Conservation (phyloP, 2,888 invertebrate genomes). For the Tachina grossa region DNA sequence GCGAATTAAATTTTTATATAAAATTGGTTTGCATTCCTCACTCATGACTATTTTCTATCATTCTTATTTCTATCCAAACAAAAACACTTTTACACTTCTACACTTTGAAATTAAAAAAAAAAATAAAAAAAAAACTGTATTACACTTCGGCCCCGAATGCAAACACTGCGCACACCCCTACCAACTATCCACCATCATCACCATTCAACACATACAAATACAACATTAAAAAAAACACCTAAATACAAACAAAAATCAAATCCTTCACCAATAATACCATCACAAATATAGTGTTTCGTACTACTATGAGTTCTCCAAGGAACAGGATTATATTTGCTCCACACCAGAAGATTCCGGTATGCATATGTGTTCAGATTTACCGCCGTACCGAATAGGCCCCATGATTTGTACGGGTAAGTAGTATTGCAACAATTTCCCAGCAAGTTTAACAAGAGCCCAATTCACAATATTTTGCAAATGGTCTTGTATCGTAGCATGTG, state of each 20-base stretch:
- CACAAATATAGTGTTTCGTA: conserved; percentile 86
- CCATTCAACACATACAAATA: conserved; percentile 17
- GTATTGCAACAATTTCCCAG: background rate
- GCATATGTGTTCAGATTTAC: conserved; percentile 94
- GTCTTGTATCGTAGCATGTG: too few species aligned
- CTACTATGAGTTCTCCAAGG: conserved; percentile 94
- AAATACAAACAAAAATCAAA: conserved; percentile 43
- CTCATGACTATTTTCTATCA: conserved; percentile 57
- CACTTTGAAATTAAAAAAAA: conserved; percentile 6
- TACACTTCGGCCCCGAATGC: conserved; percentile 19
- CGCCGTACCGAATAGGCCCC: conserved; percentile 89
- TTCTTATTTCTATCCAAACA: conserved; percentile 49
- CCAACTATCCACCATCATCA: background rate
- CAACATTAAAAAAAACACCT: conserved; percentile 18
- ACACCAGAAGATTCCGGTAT: conserved; percentile 96
- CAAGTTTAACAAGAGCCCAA: background rate
- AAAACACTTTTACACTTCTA: conserved; percentile 30
- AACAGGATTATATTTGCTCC: conserved; percentile 98
- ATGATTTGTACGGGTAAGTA: conserved; percentile 88
- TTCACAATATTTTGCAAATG: too few species aligned
- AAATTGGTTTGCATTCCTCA: conserved; percentile 48
- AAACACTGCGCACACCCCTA: conserved; percentile 16
- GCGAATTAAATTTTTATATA: conserved; percentile 31
- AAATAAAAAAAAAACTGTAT: conserved; percentile 24
- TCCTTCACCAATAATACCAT: conserved; percentile 34